Evolutionary conservation across 1,140 invertebrate genomes (phyloP), one percentile per base, ranked within the genome.

Genomic region (Neuroterus valhalla): DNA sequence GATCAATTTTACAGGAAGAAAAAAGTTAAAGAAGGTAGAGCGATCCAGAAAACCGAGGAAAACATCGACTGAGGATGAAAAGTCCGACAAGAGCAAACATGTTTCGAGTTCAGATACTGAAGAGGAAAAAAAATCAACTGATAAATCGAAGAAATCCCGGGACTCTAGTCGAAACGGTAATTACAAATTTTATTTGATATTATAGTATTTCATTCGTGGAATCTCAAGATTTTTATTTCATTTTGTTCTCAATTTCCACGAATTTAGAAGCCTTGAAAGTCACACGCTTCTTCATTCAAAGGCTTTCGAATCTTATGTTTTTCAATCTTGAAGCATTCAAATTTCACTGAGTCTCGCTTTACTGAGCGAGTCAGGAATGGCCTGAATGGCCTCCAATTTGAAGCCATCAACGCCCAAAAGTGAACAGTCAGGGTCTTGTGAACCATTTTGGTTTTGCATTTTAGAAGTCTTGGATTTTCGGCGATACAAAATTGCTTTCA

Each of bases 91-190:
- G 75, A 88, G 82, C 52, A 88, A 86, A 82, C 79, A 66, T 23
- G 87, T 78, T 43, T 89, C 87, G 6, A 88, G 86, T 55, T 89
- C 88, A 0, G 88, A 80, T 14, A 89, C 88, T 15, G 89, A 89
- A 23, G 86, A 88, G 15, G 88, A 89, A 3, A 80, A 78, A n/a
- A 89, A 89, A 70, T 75, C 79, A 70, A 62, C 72, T 11, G 88
- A 90, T 8, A 88, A 89, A 82, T 82, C 71, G 15, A 89, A 89
- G 74, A 86, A 87, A 26, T 15, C 70, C 17, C 81, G 81, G 68
- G 87, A 88, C 21, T 78, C 85, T 1, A 84, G 66, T 70, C 81
- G 86, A 72, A 72, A 80, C 14, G 83, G 87, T 89, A 83, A 82
- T 21, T 55, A 66, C 3, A 48, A 70, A 23, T 50, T 68, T 8